Conservation (phyloP, 2,797 vertebrate species). For the Ataeniobius toweri region DNA sequence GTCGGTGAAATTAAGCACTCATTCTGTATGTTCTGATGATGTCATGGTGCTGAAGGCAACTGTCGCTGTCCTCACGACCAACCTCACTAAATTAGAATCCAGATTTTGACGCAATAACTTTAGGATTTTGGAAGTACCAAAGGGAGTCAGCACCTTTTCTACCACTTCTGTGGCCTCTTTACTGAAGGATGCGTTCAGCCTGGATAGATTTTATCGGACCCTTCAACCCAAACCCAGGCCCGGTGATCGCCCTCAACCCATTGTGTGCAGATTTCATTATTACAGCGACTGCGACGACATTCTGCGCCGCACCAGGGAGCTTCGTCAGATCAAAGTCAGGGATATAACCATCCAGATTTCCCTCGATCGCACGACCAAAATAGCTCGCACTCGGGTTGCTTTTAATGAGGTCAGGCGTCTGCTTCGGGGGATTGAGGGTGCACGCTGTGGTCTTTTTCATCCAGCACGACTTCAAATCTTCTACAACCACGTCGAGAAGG, state of each 20-base stretch:
- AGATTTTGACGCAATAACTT: constrained; percentile 37
- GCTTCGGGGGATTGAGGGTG: constrained; percentile 2
- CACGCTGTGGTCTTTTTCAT: constrained; percentile 10
- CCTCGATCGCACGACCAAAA: constrained; percentile 27
- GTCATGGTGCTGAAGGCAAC: constrained; percentile 16
- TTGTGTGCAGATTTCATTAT: constrained; percentile 39
- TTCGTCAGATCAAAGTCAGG: constrained; percentile 4
- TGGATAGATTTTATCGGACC: constrained; percentile 25
- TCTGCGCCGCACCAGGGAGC: constrained; percentile 13
- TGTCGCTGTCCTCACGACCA: constrained; percentile 4
- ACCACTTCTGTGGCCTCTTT: constrained; percentile 16
- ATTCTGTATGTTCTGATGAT: constrained; percentile 22
- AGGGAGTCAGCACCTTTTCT: constrained; percentile 16
- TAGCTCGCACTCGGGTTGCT: constrained; percentile 19
- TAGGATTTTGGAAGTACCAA: constrained; percentile 38
- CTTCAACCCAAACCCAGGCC: constrained; percentile 30
- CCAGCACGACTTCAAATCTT: constrained; percentile 5
- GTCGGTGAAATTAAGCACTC: constrained; percentile 30
- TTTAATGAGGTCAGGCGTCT: constrained; percentile 19
- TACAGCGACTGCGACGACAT: constrained; percentile 32
- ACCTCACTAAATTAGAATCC: constrained; percentile 31
- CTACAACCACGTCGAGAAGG: not conserved
- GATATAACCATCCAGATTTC: constrained; percentile 21
- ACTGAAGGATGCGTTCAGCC: constrained; percentile 23
- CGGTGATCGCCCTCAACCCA: constrained; percentile 5